Percentiles rank a stretch among this genome's conserved stretches.
These are phyloP conservation scores for Leptinotarsa lineolata DNA, from an alignment of 1,140 invertebrate species.

Conservation along the genomic window DNA sequence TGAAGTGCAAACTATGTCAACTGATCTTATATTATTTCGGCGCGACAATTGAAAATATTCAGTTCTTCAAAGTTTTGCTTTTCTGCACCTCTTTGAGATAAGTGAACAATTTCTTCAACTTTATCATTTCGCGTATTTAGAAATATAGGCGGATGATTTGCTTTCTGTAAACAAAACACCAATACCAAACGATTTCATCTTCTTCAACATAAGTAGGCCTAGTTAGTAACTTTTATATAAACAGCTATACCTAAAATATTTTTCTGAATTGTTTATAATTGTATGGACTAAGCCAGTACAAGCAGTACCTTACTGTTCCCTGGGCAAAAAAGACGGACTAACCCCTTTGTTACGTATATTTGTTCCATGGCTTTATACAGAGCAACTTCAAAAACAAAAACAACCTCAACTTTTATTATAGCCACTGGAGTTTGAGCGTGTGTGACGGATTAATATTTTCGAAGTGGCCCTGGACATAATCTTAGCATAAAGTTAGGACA, in stretches of 20 bases:
- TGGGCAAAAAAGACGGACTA: neutral
- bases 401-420: neutral
- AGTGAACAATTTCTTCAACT: no score
- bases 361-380: slow-evolving; percentile 5
- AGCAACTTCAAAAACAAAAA: neutral
- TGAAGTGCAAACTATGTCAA: no score
- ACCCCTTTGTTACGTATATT: slow-evolving; percentile 19
- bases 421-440: neutral
- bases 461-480: neutral
- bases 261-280: slow-evolving; percentile 25
- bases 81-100: no score
- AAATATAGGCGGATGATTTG: no score
- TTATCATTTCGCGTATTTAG: no score
- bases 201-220: slow-evolving; percentile 12
- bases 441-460: neutral
- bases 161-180: no score
- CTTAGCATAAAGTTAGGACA: slow-evolving; percentile 23
- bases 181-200: neutral
- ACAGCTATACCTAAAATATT: slow-evolving; percentile 15
- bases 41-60: no score
- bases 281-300: slow-evolving; percentile 22
- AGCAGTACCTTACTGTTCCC: slow-evolving; percentile 25
- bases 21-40: no score
- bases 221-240: slow-evolving; percentile 17
- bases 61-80: no score